These are phyloP conservation scores for Eupithecia subumbrata DNA, from an alignment of 2,888 invertebrate species.

Conservation along the genomic window DNA sequence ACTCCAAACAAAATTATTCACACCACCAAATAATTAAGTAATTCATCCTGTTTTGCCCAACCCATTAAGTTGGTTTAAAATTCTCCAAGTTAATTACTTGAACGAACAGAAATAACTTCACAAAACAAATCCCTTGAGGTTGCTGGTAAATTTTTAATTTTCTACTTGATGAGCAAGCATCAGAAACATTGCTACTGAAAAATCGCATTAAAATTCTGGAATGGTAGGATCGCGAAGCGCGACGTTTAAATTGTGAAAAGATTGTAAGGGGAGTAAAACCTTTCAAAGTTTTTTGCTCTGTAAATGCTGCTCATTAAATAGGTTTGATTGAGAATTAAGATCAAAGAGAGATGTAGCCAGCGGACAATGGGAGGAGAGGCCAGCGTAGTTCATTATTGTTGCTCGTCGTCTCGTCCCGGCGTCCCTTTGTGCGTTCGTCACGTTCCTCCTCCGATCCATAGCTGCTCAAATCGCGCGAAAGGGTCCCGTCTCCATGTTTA, in stretches of 20 bases:
- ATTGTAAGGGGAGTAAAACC: conserved; percentile 42
- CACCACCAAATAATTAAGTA: conserved; percentile 37
- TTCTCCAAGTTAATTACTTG: conserved; percentile 58
- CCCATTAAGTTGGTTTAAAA: conserved; percentile 60
- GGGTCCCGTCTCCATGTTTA: conserved; percentile 51
- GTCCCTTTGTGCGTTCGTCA: conserved; percentile 70
- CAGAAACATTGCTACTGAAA: conserved; percentile 64
- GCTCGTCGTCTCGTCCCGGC: conserved; percentile 59
- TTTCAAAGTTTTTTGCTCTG: conserved; percentile 39
- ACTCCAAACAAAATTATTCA: conserved; percentile 32
- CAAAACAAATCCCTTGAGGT: conserved; percentile 61
- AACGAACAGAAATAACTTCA: conserved; percentile 58
- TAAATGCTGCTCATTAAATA: conserved; percentile 47
- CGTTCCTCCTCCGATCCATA: conserved; percentile 60
- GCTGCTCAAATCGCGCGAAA: conserved; percentile 59
- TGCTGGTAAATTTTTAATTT: conserved; percentile 74
- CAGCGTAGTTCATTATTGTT: conserved; percentile 67
- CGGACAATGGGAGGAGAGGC: conserved; percentile 58
- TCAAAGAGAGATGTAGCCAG: conserved; percentile 57
- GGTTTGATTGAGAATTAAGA: conserved; percentile 60
- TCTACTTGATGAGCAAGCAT: conserved; percentile 71
- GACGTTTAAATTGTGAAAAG: conserved; percentile 44
- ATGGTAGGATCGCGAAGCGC: conserved; percentile 48
- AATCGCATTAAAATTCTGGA: conserved; percentile 62
- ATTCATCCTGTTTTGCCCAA: conserved; percentile 51